Base-by-base conservation (phyloP, 2,888 invertebrate species). In the Plemyria rubiginata region DNA sequence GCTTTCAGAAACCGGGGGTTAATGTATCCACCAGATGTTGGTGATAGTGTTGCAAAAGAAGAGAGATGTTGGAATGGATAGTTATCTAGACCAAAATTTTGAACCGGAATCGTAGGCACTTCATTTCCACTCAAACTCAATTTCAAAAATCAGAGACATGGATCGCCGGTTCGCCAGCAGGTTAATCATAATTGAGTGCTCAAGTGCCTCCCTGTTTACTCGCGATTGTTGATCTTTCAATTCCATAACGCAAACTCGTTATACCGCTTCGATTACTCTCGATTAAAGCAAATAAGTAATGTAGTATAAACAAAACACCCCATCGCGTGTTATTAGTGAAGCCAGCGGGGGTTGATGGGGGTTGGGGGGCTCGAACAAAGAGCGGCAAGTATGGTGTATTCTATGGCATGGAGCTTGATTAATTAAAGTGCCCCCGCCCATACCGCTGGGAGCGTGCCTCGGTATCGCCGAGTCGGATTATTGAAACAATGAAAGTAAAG, bases 371-470 rank as follows among this genome's bases (percentile, higher is more conserved):
- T 54, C 64, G 82, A 80, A 87, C 89, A 87, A 87, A 87, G 89
- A 82, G 60, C 46, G 28, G 38, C 50, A 28, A 22, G 54, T 60
- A 41, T 43, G 7, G 51, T 41, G 8, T 58, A 57, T 55, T 54
- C 65, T 54, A 48, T 60, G 51, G 60, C 55, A 43, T 38, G 50
- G 57, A 54, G 87, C 81, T 85, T 88, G 86, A 89, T 92, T 92
- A 92, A 92, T 92, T 92, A 90, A 90, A 90, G 88, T 87, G 86
- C 90, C 85, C 82, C 85, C 86, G 79, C 87, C 89, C 85, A 76
- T 85, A 81, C 90, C 89, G 67, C 74, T 69, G 89, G 88, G 90
- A 60, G 69, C 84, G 81, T 80, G 83, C 81, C 78, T 77, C 79
- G 74, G 78, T 84, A 78, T 79, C 75, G 76, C 78, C 76, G 77